A percentile compares a stretch with the other conserved stretches of the same genome.
Evolutionary conservation across 2,113 vertebrate species (phyloP).

Genomic region (Ameiurus melas): DNA sequence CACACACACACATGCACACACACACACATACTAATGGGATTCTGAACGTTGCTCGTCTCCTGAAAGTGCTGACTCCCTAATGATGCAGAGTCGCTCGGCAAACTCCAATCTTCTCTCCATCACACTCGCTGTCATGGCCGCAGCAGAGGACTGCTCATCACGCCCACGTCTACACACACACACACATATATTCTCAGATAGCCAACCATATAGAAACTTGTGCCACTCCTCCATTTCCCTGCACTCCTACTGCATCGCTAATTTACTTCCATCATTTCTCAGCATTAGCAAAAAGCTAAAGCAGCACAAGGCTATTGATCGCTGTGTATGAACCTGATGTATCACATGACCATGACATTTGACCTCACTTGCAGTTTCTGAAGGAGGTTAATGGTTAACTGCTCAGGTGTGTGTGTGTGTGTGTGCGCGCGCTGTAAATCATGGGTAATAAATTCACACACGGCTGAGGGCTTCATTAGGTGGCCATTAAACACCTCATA

Average conservation of each 20-base stretch:
- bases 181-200: slow-evolving; percentile 32
- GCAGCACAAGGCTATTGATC: background rate
- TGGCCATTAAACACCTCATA: background rate
- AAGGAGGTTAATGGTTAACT: background rate
- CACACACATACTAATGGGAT: slow-evolving; percentile 48
- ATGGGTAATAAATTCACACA: background rate
- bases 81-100: slow-evolving; percentile 32
- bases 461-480: slow-evolving; percentile 3
- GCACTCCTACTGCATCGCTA: background rate
- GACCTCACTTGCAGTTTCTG: background rate
- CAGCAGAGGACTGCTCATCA: slow-evolving; percentile 21
- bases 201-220: background rate
- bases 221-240: background rate
- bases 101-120: slow-evolving; percentile 39
- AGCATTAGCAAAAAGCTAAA: background rate
- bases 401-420: background rate
- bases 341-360: slow-evolving; percentile 15
- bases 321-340: background rate
- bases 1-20: slow-evolving; percentile 1
- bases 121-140: background rate
- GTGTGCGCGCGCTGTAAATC: background rate
- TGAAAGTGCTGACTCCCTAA: slow-evolving; percentile 46
- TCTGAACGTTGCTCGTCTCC: slow-evolving; percentile 22
- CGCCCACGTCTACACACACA: slow-evolving; percentile 20
- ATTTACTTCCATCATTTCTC: background rate